A percentile compares a stretch with the other conserved stretches of the same genome.
These are phyloP conservation scores for Drosophila paranaensis DNA, from an alignment of 2,888 invertebrate genomes.

Conservation along the genomic window DNA sequence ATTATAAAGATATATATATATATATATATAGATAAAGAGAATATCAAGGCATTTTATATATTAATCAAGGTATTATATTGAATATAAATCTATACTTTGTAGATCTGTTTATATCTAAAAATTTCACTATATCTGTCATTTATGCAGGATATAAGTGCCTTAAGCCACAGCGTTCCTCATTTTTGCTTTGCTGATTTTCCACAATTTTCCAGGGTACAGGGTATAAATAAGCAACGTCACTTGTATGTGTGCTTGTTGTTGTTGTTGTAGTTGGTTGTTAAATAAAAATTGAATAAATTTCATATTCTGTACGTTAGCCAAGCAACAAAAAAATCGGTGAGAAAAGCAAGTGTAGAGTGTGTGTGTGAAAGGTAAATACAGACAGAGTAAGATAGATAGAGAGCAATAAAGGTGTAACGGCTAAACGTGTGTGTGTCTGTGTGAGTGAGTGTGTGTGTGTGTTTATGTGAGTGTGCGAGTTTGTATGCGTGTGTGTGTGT, in stretches of 20 bases:
- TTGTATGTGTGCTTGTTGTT: conserved; percentile 38
- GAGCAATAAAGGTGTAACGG: conserved; percentile 59
- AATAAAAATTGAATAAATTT: conserved; percentile 61
- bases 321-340: conserved; percentile 61
- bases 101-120: too few species aligned
- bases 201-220: conserved; percentile 40
- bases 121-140: neutral
- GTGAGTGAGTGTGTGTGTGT: conserved; percentile 7
- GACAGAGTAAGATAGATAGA: conserved; percentile 58
- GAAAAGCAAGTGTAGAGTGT: conserved; percentile 65
- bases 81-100: too few species aligned
- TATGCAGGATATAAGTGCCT: neutral
- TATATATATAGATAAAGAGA: too few species aligned
- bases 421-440: conserved; percentile 49
- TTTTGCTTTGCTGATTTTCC: neutral
- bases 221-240: conserved; percentile 50
- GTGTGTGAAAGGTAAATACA: conserved; percentile 41
- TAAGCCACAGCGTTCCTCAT: too few species aligned
- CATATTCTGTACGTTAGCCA: conserved; percentile 62
- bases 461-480: conserved; percentile 12
- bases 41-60: too few species aligned
- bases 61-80: too few species aligned
- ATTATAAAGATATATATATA: too few species aligned
- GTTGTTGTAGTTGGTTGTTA: conserved; percentile 41
- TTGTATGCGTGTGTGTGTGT: conserved; percentile 2